These are phyloP conservation scores for Pachyramphus minor DNA, from an alignment of 2,113 vertebrate species.

Conservation along the genomic window DNA sequence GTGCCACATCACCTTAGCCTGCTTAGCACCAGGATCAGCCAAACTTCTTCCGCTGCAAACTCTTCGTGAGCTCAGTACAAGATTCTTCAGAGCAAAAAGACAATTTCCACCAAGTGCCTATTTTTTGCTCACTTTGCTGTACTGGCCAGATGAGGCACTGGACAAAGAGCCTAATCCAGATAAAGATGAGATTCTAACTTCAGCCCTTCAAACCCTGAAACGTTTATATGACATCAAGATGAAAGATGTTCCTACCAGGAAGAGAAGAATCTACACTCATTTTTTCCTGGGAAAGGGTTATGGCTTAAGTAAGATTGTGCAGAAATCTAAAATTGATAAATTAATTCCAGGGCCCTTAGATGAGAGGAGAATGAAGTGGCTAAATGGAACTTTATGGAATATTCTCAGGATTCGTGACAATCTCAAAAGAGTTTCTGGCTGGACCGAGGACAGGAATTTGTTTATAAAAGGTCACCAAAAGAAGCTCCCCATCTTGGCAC, in stretches of 20 bases:
- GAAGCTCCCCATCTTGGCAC: constrained; percentile 59
- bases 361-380: constrained; percentile 77
- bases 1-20: constrained; percentile 73
- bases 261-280: constrained; percentile 74
- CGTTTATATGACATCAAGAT: constrained; percentile 64
- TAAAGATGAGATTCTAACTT: constrained; percentile 72
- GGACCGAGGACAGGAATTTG: constrained; percentile 75
- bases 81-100: constrained; percentile 54
- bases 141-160: constrained; percentile 80
- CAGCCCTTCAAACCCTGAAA: constrained; percentile 72
- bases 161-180: constrained; percentile 49
- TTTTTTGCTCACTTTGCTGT: constrained; percentile 77
- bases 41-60: constrained; percentile 43
- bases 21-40: constrained; percentile 56
- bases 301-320: constrained; percentile 76
- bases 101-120: constrained; percentile 64
- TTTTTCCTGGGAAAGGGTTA: constrained; percentile 77
- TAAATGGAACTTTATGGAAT: constrained; percentile 72
- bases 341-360: constrained; percentile 60
- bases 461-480: constrained; percentile 67
- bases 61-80: constrained; percentile 69
- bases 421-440: constrained; percentile 76
- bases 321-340: constrained; percentile 76
- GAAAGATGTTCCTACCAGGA: constrained; percentile 74
- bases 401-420: constrained; percentile 24